Percentiles rank a stretch among this genome's conserved stretches.
Evolutionary conservation across 1,140 invertebrate species (phyloP).

Genomic region (Lasioglossum albipes): DNA sequence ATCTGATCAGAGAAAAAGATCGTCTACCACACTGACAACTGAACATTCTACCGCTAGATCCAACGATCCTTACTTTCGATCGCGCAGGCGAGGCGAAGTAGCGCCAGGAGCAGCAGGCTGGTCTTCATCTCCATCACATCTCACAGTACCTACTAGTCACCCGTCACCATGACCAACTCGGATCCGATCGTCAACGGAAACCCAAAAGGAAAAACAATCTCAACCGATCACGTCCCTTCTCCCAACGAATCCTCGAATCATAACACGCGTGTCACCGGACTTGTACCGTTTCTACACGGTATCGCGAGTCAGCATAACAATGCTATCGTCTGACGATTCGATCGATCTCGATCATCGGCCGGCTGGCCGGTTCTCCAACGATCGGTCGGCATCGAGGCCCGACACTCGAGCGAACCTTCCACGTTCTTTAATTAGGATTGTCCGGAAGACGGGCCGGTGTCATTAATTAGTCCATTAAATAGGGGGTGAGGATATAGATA

Average conservation of each 20-base stretch:
- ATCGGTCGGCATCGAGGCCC: neutral
- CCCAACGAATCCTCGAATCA: too few species aligned
- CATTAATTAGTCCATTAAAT: slow-evolving; percentile 18
- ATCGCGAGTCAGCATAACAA: neutral
- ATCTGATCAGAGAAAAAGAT: too few species aligned
- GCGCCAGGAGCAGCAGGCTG: slow-evolving; percentile 64
- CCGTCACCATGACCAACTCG: neutral
- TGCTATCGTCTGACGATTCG: neutral
- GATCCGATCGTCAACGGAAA: neutral
- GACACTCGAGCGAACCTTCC: neutral
- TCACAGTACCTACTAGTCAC: slow-evolving; percentile 49
- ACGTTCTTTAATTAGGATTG: neutral
- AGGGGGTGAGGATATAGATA: too few species aligned
- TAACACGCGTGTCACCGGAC: neutral
- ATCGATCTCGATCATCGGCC: neutral
- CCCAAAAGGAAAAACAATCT: neutral
- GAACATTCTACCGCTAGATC: neutral
- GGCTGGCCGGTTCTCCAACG: neutral
- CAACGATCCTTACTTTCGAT: slow-evolving; percentile 64
- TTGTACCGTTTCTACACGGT: neutral
- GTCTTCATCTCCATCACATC: slow-evolving; percentile 68
- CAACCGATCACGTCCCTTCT: neutral
- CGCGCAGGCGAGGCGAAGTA: slow-evolving; percentile 60
- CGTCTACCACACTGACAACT: too few species aligned
- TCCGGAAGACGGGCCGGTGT: neutral